Conservation (phyloP, 2,888 invertebrate species). For the Nephrotoma guestfalica region DNA sequence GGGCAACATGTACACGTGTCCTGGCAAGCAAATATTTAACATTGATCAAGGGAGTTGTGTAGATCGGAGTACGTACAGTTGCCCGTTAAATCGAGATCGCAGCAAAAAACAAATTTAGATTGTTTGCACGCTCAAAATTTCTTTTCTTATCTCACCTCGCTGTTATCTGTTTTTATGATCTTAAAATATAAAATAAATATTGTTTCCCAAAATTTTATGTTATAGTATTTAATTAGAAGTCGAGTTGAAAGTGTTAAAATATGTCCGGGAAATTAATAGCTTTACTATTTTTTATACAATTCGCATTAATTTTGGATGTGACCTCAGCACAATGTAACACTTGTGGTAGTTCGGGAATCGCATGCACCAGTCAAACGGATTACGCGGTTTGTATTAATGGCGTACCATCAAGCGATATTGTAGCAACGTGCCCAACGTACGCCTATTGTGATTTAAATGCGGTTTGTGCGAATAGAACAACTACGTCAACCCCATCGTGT, state of each 20-base stretch:
- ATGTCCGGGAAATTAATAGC: neutral
- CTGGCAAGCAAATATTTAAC: neutral
- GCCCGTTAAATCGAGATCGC: neutral
- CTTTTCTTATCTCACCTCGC: too few relatives aligned
- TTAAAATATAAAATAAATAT: too few relatives aligned
- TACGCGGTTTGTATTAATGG: slow-evolving; percentile 1
- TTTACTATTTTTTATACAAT: neutral
- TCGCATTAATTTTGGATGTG: neutral
- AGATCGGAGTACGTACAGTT: neutral
- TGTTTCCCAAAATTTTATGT: neutral
- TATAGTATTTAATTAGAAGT: neutral
- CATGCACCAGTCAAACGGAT: slow-evolving; percentile 3
- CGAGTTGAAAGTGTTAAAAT: neutral
- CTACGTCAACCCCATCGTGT: neutral
- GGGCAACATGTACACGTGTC: neutral
- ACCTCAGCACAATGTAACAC: slow-evolving; percentile 1
- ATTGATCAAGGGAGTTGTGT: neutral
- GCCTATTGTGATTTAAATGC: neutral
- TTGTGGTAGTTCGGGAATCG: slow-evolving; percentile 6
- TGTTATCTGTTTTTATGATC: too few relatives aligned
- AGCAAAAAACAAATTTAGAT: too few relatives aligned
- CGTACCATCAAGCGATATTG: neutral
- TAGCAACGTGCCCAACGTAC: neutral
- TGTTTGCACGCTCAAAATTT: too few relatives aligned
- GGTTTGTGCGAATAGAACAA: neutral